These are phyloP conservation scores for Dolichomitus sp. DNA, from an alignment of 2,888 invertebrate species.

Conservation along the genomic window DNA sequence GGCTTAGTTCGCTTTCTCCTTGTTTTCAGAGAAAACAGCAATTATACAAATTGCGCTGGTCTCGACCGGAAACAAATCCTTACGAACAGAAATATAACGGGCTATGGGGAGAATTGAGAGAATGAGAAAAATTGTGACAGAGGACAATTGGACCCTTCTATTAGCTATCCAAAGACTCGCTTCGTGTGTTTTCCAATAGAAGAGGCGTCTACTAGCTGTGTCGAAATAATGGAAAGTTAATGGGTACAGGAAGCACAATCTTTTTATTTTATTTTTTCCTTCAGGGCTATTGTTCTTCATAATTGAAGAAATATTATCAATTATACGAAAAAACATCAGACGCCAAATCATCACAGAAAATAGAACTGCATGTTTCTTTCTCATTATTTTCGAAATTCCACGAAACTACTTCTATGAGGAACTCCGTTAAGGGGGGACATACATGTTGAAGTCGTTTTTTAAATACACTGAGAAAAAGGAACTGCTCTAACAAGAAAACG, in stretches of 20 bases:
- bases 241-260: neutral
- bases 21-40: constrained; percentile 79
- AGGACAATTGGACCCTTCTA: neutral
- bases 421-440: too few species aligned
- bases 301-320: too few species aligned
- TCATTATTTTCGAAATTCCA: too few species aligned
- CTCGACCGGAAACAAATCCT: constrained; percentile 77
- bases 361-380: too few species aligned
- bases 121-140: constrained; percentile 3
- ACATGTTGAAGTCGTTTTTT: too few species aligned
- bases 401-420: too few species aligned
- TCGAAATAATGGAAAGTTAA: neutral
- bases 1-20: constrained; percentile 33
- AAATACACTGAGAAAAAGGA: too few species aligned
- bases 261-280: neutral
- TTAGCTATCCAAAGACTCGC: neutral
- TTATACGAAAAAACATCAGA: too few species aligned
- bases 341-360: too few species aligned
- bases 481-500: too few species aligned
- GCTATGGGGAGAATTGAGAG: constrained; percentile 11
- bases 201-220: neutral
- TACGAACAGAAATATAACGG: constrained; percentile 72
- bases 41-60: constrained; percentile 76
- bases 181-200: neutral
- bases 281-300: neutral